These are phyloP conservation scores for Belonocnema kinseyi DNA, from an alignment of 1,140 invertebrate genomes.

Conservation along the genomic window DNA sequence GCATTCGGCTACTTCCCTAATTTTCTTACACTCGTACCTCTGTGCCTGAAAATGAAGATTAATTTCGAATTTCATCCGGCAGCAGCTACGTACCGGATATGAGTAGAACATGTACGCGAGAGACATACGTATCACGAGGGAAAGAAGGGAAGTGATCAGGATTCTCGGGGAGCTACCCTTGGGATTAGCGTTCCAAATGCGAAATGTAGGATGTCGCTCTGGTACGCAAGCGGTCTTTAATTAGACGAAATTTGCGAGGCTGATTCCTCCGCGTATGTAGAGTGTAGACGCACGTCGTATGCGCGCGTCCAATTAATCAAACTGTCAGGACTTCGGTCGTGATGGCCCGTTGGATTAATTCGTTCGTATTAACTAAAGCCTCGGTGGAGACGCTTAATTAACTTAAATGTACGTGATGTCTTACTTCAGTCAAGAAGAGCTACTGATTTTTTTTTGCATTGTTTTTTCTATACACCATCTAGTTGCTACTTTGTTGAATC, in stretches of 20 bases:
- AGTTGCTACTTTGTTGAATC: not conserved
- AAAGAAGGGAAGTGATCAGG: too few species aligned
- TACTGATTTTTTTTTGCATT: conserved; percentile 8
- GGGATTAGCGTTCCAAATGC: not conserved
- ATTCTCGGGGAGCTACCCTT: not conserved
- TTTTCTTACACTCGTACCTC: not conserved
- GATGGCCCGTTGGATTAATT: conserved; percentile 49
- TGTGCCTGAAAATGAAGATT: not conserved
- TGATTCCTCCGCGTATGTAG: conserved; percentile 55
- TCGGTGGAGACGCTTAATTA: conserved; percentile 43
- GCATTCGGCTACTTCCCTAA: not conserved
- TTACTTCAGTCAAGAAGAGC: conserved; percentile 8
- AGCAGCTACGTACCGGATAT: not conserved
- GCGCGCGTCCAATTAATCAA: conserved; percentile 52
- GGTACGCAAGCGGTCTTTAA: conserved; percentile 53
- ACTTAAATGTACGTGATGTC: conserved; percentile 27
- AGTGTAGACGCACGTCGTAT: conserved; percentile 16
- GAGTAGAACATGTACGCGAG: not conserved
- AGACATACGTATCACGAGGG: too few species aligned
- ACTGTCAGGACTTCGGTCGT: conserved; percentile 37
- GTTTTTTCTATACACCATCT: not conserved
- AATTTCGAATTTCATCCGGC: not conserved
- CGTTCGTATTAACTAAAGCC: conserved; percentile 56
- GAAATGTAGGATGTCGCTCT: conserved; percentile 6
- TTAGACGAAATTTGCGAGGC: conserved; percentile 63